These are phyloP conservation scores for Hiodon alosoides DNA, from an alignment of 2,113 vertebrate species.

Conservation along the genomic window DNA sequence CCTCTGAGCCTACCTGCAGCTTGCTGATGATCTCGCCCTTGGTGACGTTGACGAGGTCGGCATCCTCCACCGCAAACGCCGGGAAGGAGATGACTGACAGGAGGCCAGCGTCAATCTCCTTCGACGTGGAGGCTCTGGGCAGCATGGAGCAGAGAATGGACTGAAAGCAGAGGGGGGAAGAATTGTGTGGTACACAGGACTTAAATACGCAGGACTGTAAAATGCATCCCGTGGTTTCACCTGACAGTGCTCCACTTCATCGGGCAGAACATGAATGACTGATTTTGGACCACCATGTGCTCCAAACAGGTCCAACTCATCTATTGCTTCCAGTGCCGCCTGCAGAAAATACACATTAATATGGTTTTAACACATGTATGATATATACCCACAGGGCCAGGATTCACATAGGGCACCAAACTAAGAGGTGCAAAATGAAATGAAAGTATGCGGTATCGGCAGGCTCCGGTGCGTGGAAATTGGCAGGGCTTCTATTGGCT, in stretches of 20 bases:
- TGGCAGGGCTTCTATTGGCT: too few relatives aligned
- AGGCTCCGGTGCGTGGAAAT: too few relatives aligned
- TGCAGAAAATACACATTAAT: conserved; percentile 38
- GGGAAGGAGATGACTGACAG: conserved; percentile 95
- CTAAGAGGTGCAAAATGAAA: too few relatives aligned
- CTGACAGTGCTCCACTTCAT: conserved; percentile 97
- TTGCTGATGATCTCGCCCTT: conserved; percentile 94
- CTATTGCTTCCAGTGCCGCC: conserved; percentile 95
- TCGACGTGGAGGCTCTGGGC: conserved; percentile 91
- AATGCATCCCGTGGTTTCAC: conserved; percentile 45
- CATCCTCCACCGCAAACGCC: conserved; percentile 93
- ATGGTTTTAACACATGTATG: too few relatives aligned
- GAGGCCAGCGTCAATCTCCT: conserved; percentile 95
- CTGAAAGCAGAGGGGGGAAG: conserved; percentile 49
- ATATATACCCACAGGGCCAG: too few relatives aligned
- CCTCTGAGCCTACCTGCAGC: conserved; percentile 71
- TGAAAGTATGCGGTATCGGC: too few relatives aligned
- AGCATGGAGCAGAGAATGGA: conserved; percentile 98
- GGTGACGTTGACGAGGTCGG: conserved; percentile 83
- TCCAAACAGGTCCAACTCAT: conserved; percentile 95
- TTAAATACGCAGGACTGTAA: too few relatives aligned
- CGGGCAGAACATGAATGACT: conserved; percentile 92
- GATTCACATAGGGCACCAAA: too few relatives aligned
- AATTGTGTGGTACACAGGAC: not conserved
- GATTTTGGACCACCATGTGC: conserved; percentile 89